Conservation (phyloP, 1,140 invertebrate genomes). For the Bombus pascuorum region DNA sequence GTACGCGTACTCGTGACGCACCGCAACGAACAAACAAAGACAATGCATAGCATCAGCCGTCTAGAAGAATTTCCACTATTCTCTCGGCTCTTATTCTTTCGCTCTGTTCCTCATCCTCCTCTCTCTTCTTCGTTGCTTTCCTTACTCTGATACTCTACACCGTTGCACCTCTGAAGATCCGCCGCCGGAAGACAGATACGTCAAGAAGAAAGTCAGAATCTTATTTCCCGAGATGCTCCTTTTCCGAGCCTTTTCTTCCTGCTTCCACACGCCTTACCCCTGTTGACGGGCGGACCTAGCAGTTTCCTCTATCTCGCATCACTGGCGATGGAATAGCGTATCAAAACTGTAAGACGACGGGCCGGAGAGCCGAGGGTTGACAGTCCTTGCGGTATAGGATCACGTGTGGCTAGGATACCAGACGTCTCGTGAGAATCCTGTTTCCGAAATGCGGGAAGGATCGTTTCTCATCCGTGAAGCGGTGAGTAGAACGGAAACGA, state of each 20-base stretch:
- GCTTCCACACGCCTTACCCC: not conserved
- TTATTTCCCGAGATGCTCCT: slow-evolving; percentile 72
- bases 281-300: not conserved
- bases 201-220: slow-evolving; percentile 74
- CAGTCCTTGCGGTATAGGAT: slow-evolving; percentile 48
- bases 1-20: slow-evolving; percentile 13
- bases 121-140: not conserved
- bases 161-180: slow-evolving; percentile 57
- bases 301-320: slow-evolving; percentile 33
- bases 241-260: slow-evolving; percentile 52
- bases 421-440: slow-evolving; percentile 37
- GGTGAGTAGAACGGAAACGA: not conserved
- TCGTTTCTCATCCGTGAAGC: slow-evolving; percentile 54
- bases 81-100: slow-evolving; percentile 52
- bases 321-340: slow-evolving; percentile 64
- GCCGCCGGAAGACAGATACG: slow-evolving; percentile 61
- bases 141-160: slow-evolving; percentile 12
- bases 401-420: slow-evolving; percentile 32
- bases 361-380: slow-evolving; percentile 46
- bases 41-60: slow-evolving; percentile 67
- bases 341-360: slow-evolving; percentile 65
- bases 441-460: slow-evolving; percentile 44
- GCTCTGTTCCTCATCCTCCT: not conserved
- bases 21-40: slow-evolving; percentile 61
- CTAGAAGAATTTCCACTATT: slow-evolving; percentile 60